Percentiles rank a stretch among this genome's conserved stretches.
Evolutionary conservation across 2,888 invertebrate genomes (phyloP).

Genomic region (Diarsia rubi): DNA sequence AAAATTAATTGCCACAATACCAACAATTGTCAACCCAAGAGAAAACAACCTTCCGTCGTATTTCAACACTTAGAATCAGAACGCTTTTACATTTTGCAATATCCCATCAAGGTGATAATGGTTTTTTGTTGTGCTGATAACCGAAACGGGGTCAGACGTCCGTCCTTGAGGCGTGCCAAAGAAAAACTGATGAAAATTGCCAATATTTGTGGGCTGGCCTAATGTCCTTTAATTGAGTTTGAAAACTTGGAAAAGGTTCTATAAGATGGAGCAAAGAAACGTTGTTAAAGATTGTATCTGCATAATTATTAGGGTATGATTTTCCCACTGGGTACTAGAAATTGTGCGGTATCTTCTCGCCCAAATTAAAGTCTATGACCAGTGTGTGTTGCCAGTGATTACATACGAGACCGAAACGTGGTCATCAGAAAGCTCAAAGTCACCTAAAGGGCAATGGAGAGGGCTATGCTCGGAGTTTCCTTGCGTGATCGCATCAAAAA

Average conservation of each 20-base stretch:
- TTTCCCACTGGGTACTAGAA: background rate
- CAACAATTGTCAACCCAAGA: conserved; percentile 73
- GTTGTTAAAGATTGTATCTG: background rate
- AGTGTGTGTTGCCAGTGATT: too few relatives aligned
- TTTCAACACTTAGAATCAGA: conserved; percentile 69
- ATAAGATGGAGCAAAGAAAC: background rate
- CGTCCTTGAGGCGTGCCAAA: conserved; percentile 69
- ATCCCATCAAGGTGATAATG: conserved; percentile 82
- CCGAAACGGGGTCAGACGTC: conserved; percentile 75
- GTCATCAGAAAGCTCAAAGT: too few relatives aligned
- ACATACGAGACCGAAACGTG: too few relatives aligned
- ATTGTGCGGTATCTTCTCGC: too few relatives aligned
- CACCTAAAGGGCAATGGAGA: too few relatives aligned
- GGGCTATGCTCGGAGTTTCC: too few relatives aligned
- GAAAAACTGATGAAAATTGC: conserved; percentile 58
- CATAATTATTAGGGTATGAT: background rate
- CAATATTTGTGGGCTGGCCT: conserved; percentile 30
- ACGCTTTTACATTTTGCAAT: conserved; percentile 85
- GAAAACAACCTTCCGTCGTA: conserved; percentile 83
- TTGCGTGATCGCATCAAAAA: too few relatives aligned
- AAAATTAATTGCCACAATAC: conserved; percentile 48
- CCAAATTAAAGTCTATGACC: too few relatives aligned
- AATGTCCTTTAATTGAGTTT: conserved; percentile 30
- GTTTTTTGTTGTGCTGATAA: conserved; percentile 74
- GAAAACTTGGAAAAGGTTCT: conserved; percentile 11